Base-by-base conservation (phyloP, 2,888 invertebrate species). In the Torymus aiolomorphi region DNA sequence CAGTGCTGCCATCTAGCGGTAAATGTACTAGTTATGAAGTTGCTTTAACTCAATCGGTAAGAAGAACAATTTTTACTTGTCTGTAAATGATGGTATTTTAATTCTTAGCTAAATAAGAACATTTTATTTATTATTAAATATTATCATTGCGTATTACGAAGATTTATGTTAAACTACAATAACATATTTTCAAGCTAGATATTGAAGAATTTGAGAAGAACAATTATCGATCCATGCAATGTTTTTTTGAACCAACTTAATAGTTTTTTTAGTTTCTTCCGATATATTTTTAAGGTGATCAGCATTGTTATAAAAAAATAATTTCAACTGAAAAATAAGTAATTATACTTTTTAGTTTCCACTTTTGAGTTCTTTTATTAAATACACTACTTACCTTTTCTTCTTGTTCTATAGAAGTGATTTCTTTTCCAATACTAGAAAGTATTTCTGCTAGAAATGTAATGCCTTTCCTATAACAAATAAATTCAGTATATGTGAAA, bases 401-500 rank as follows among this genome's bases (percentile, higher is more conserved):
- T 14, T 83, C 71, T 81, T 88, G 86, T 31, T 66, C 79, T 2
- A 63, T 18, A 1, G 83, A 84, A n/a, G 80, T 85, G 24, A 88
- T 81, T 61, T 83, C 82, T 20, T 82, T 69, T 14, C 86, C 86
- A 13, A 89, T 81, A 8, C 83, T 80, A 8, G 80, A 78, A 14
- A 89, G 76, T 31, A 86, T 80, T 57, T 83, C 86, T 2, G 69
- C 76, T 18, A 89, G 75, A 56, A 86, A 85, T 61, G 78, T 75
- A n/a, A 78, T 10, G 12, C 86, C 87, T 51, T 82, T 82, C 13
- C 87, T 86, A 67, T 8, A 65, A 70, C 3, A 31, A 75, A 76
- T 12, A n/a, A 61, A 8, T 8, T 16, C 51, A 20, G 14, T 61
- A 59, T 67, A 2, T 51, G 2, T 31, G 31, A 31, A 20, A 10